These are phyloP conservation scores for Torymus auratus DNA, from an alignment of 2,888 invertebrate genomes.

Conservation along the genomic window DNA sequence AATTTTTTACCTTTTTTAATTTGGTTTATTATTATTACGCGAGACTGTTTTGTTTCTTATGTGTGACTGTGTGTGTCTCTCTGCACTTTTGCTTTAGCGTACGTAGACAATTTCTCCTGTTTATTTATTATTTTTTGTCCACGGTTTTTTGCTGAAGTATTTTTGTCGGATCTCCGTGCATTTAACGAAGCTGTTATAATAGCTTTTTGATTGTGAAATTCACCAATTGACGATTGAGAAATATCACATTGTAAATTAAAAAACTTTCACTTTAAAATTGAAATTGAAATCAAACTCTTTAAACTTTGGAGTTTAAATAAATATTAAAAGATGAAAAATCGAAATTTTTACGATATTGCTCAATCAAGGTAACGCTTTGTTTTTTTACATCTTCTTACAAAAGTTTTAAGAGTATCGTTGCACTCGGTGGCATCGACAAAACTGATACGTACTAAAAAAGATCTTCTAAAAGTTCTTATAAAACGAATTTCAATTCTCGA, in stretches of 20 bases:
- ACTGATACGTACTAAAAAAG: constrained; percentile 8
- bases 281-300: neutral
- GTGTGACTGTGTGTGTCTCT: constrained; percentile 60
- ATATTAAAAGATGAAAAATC: neutral
- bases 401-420: constrained; percentile 25
- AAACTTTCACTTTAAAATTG: neutral
- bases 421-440: constrained; percentile 18
- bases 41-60: constrained; percentile 56
- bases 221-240: constrained; percentile 18
- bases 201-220: constrained; percentile 25
- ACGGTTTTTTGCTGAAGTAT: constrained; percentile 35
- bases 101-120: constrained; percentile 51
- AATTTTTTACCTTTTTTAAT: constrained; percentile 35
- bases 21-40: constrained; percentile 52
- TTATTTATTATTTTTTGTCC: constrained; percentile 49
- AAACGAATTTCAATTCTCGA: constrained; percentile 56
- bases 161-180: constrained; percentile 15
- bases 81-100: constrained; percentile 59
- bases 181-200: constrained; percentile 33
- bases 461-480: constrained; percentile 45
- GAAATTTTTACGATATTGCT: constrained; percentile 45
- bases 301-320: too few relatives aligned
- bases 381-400: constrained; percentile 37
- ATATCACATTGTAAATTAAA: constrained; percentile 16
- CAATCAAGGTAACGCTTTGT: constrained; percentile 44